Evolutionary conservation across 2,797 vertebrate species (phyloP).

Genomic region (Podarcis siculus): DNA sequence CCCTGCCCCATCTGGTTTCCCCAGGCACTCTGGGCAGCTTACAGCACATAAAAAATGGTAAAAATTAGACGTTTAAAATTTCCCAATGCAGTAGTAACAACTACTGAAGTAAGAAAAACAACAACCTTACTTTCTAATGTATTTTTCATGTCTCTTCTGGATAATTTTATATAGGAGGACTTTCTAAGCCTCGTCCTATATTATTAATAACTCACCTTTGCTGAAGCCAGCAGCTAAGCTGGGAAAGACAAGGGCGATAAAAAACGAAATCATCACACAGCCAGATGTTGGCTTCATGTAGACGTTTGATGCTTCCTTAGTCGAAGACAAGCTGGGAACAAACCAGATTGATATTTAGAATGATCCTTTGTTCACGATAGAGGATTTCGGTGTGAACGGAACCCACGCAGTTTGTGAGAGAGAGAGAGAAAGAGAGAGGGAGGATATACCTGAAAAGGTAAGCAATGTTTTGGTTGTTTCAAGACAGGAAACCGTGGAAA

Average conservation of each 20-base stretch:
- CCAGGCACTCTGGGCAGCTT: no score
- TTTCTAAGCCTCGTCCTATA: slow-evolving; percentile 34
- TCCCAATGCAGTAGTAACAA: not conserved
- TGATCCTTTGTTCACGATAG: slow-evolving; percentile 74
- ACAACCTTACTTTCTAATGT: slow-evolving; percentile 7
- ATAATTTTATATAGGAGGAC: slow-evolving; percentile 37
- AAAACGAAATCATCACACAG: slow-evolving; percentile 66
- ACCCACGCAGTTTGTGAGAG: slow-evolving; percentile 77
- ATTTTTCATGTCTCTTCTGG: slow-evolving; percentile 26
- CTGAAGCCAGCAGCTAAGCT: slow-evolving; percentile 59
- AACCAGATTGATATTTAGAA: not conserved
- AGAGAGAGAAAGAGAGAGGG: not conserved
- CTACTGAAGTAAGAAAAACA: not conserved
- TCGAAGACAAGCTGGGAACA: slow-evolving; percentile 64
- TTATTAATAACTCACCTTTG: slow-evolving; percentile 77
- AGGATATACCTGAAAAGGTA: slow-evolving; percentile 10
- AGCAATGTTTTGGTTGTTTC: slow-evolving; percentile 79
- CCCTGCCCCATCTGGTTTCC: no score
- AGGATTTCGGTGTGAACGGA: slow-evolving; percentile 74
- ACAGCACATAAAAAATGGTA: no score
- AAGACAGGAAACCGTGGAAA: slow-evolving; percentile 83
- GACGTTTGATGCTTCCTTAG: slow-evolving; percentile 39
- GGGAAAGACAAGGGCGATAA: slow-evolving; percentile 68
- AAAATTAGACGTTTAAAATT: no score
- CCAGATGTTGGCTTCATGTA: slow-evolving; percentile 45